Percentiles rank a stretch among this genome's conserved stretches.
phyloP scores from a whole-genome alignment of 2,888 invertebrate genomes.

The Pachymerium ferrugineum region DNA sequence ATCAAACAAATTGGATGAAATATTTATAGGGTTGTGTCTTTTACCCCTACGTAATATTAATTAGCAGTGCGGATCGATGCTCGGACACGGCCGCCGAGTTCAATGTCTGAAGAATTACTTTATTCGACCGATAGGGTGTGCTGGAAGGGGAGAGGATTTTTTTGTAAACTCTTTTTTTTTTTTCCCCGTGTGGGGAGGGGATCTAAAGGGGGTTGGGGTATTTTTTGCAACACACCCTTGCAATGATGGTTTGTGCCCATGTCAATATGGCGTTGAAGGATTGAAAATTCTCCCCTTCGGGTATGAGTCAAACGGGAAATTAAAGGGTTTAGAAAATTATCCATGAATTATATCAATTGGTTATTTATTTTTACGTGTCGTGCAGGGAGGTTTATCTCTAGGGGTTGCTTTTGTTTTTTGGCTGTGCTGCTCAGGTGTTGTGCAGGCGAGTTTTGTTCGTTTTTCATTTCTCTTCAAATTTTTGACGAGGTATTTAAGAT shows the following conservation, averaged over 20 bases:
- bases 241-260: slow-evolving; percentile 9
- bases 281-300: neutral
- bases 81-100: neutral
- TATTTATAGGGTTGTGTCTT: neutral
- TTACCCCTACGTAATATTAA: slow-evolving; percentile 28
- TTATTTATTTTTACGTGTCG: neutral
- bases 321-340: neutral
- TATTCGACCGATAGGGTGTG: neutral
- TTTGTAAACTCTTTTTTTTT: neutral
- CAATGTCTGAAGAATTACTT: neutral
- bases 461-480: neutral
- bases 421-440: neutral
- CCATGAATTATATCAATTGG: neutral
- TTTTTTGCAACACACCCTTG: neutral
- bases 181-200: neutral
- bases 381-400: neutral
- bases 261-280: slow-evolving; percentile 8
- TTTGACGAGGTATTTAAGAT: neutral
- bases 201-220: neutral
- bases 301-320: slow-evolving; percentile 4
- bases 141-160: neutral
- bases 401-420: slow-evolving; percentile 2
- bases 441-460: neutral
- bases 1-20: slow-evolving; percentile 30
- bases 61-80: slow-evolving; percentile 1